phyloP scores from a whole-genome alignment of 2,113 vertebrate species.

The Proteles cristata region DNA sequence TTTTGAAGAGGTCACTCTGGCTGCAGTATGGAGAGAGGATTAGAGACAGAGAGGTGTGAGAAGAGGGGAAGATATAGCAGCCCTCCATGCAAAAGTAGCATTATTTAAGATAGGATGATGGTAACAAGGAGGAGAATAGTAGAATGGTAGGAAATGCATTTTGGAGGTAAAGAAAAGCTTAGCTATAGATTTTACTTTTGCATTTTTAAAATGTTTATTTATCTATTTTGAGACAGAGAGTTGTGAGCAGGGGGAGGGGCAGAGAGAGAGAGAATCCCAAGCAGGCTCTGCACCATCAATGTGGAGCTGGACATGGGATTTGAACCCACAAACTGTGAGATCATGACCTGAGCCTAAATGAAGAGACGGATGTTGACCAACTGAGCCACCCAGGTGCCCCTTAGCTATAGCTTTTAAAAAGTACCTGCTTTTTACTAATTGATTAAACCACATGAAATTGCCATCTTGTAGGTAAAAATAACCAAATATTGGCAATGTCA shows the following conservation, averaged over 20 bases:
- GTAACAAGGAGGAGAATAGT: background rate
- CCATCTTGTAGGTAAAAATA: background rate
- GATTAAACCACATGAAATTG: background rate
- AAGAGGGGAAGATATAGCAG: background rate
- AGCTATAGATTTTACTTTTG: background rate
- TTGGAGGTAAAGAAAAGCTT: background rate
- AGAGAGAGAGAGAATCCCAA: too few relatives aligned
- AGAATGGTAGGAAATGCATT: background rate
- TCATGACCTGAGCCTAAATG: too few relatives aligned
- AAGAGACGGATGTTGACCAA: too few relatives aligned
- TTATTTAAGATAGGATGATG: background rate
- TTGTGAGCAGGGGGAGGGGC: too few relatives aligned
- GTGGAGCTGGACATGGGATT: too few relatives aligned
- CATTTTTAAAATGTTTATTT: too few relatives aligned
- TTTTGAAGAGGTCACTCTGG: background rate
- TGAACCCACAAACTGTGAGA: too few relatives aligned
- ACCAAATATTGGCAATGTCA: background rate
- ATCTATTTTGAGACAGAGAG: too few relatives aligned
- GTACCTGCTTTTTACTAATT: constrained; percentile 21
- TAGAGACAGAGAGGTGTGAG: background rate
- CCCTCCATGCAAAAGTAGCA: background rate
- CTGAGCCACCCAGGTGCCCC: too few relatives aligned
- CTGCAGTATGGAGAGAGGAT: background rate
- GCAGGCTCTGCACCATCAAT: too few relatives aligned
- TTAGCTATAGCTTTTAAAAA: background rate